These are phyloP conservation scores for Uloborus diversus DNA, from an alignment of 1,140 invertebrate species.

Conservation along the genomic window DNA sequence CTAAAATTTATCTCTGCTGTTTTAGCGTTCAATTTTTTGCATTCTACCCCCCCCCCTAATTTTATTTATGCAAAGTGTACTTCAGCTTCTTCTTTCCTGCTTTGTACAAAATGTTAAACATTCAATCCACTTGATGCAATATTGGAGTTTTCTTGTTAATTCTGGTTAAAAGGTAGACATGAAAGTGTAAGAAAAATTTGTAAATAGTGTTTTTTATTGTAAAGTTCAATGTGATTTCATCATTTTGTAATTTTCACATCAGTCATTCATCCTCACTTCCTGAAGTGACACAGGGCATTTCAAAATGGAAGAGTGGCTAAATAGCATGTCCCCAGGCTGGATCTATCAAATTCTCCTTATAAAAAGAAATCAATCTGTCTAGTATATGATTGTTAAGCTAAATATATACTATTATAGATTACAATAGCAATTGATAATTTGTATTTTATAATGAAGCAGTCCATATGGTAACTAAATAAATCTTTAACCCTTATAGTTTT, in stretches of 20 bases:
- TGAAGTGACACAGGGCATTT: background rate
- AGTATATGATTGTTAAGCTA: background rate
- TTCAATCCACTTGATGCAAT: background rate
- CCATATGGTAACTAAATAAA: background rate
- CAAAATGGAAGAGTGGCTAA: background rate
- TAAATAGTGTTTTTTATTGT: constrained; percentile 9
- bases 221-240: constrained; percentile 3
- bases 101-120: too few relatives aligned
- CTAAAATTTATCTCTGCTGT: too few relatives aligned
- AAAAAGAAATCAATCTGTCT: background rate
- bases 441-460: constrained; percentile 6
- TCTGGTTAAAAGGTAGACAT: background rate
- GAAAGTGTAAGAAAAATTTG: background rate
- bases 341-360: constrained; percentile 7
- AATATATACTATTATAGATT: background rate
- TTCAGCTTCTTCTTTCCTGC: too few relatives aligned
- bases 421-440: constrained; percentile 2
- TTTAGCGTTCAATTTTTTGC: too few relatives aligned
- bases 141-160: background rate
- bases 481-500: background rate
- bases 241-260: constrained; percentile 5
- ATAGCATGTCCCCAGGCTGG: background rate
- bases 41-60: too few relatives aligned
- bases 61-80: too few relatives aligned
- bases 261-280: background rate